These are phyloP conservation scores for Nycticorax nycticorax DNA, from an alignment of 2,113 vertebrate genomes.

Conservation along the genomic window DNA sequence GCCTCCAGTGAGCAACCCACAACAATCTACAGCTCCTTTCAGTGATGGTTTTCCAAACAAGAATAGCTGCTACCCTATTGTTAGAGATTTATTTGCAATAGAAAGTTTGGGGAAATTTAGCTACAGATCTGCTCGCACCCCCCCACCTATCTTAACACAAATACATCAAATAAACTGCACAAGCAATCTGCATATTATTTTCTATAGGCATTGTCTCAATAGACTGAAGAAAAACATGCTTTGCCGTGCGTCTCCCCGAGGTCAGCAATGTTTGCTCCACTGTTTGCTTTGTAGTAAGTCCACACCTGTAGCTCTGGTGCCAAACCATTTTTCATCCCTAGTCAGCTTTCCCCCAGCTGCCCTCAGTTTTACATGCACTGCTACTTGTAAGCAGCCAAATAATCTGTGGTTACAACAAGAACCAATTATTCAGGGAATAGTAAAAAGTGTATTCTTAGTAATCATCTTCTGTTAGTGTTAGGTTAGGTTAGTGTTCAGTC, in stretches of 20 bases:
- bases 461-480: no score
- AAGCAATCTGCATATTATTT: background rate
- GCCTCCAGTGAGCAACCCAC: background rate
- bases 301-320: background rate
- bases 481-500: background rate
- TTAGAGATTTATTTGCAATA: background rate
- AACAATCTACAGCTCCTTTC: background rate
- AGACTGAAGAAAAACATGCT: rapidly evolving
- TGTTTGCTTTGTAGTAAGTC: background rate
- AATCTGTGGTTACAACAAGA: background rate
- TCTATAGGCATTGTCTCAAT: background rate
- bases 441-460: no score
- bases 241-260: background rate
- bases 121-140: background rate
- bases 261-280: background rate
- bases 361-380: background rate
- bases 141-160: background rate
- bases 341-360: background rate
- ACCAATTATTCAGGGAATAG: background rate
- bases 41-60: background rate
- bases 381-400: background rate
- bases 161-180: background rate
- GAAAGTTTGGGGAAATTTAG: background rate
- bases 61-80: background rate
- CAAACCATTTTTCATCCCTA: background rate